These are phyloP conservation scores for Acropternis orthonyx DNA, from an alignment of 2,797 vertebrate species.

Conservation along the genomic window DNA sequence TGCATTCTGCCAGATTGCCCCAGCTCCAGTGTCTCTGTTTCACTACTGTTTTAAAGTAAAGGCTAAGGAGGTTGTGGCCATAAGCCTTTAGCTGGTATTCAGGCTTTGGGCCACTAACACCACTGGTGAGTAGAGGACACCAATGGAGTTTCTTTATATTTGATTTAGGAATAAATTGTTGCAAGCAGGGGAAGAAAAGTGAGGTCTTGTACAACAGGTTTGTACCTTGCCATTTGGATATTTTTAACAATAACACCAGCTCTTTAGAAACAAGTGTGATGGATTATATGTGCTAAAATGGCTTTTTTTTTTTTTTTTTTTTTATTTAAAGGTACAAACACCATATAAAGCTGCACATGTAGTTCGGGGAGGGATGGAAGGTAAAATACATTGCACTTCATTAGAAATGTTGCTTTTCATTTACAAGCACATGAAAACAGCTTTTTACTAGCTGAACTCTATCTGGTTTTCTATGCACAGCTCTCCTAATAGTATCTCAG, in stretches of 20 bases:
- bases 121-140: neutral
- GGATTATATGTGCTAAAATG: neutral
- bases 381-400: neutral
- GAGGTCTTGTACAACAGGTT: neutral
- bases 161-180: neutral
- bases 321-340: neutral
- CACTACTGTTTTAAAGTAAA: neutral
- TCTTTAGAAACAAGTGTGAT: neutral
- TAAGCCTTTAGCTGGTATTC: neutral
- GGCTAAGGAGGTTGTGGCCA: neutral
- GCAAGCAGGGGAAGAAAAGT: neutral
- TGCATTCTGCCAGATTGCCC: neutral
- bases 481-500: neutral
- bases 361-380: neutral
- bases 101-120: neutral
- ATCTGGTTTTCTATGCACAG: neutral
- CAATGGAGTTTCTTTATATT: neutral
- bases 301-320: neutral
- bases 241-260: neutral
- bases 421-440: neutral
- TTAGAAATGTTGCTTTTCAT: neutral
- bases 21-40: neutral
- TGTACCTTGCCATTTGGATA: neutral
- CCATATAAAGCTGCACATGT: neutral
- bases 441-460: neutral